These are phyloP conservation scores for Euclidia mi DNA, from an alignment of 2,888 invertebrate species.

Conservation along the genomic window DNA sequence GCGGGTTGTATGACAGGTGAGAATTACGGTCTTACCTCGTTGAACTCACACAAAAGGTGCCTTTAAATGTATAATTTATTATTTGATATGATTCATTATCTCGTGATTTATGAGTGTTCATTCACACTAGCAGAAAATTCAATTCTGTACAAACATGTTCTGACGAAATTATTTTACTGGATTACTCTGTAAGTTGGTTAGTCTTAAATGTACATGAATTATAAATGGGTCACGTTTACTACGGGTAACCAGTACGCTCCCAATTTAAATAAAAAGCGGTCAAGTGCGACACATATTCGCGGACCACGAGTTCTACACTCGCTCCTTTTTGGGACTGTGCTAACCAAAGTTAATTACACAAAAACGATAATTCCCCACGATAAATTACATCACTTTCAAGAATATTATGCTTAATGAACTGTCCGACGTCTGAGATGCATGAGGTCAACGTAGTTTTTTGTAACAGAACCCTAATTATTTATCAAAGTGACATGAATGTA, in stretches of 20 bases:
- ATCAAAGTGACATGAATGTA: slow-evolving; percentile 65
- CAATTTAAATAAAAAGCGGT: slow-evolving; percentile 62
- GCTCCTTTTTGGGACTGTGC: slow-evolving; percentile 25
- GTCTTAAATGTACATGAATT: slow-evolving; percentile 57
- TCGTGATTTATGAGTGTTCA: too few species aligned
- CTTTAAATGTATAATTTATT: not conserved
- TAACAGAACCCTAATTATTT: slow-evolving; percentile 59
- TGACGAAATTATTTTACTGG: slow-evolving; percentile 22
- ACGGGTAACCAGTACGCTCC: slow-evolving; percentile 54
- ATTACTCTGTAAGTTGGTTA: slow-evolving; percentile 39
- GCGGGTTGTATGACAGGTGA: too few species aligned
- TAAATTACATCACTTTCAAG: slow-evolving; percentile 38
- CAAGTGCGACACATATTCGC: slow-evolving; percentile 40
- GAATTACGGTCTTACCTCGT: too few species aligned
- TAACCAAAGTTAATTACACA: slow-evolving; percentile 32
- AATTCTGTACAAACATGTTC: not conserved
- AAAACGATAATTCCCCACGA: slow-evolving; percentile 35
- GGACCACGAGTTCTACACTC: slow-evolving; percentile 28
- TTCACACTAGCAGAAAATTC: not conserved
- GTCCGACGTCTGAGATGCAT: slow-evolving; percentile 48
- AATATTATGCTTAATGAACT: slow-evolving; percentile 45
- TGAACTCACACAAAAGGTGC: too few species aligned
- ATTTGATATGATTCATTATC: slow-evolving; percentile 14
- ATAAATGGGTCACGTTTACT: slow-evolving; percentile 59
- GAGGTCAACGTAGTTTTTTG: slow-evolving; percentile 51